Evolutionary conservation across 1,140 invertebrate genomes (phyloP), one percentile per base, ranked within the genome.

Genomic region (Caenorhabditis tropicalis): DNA sequence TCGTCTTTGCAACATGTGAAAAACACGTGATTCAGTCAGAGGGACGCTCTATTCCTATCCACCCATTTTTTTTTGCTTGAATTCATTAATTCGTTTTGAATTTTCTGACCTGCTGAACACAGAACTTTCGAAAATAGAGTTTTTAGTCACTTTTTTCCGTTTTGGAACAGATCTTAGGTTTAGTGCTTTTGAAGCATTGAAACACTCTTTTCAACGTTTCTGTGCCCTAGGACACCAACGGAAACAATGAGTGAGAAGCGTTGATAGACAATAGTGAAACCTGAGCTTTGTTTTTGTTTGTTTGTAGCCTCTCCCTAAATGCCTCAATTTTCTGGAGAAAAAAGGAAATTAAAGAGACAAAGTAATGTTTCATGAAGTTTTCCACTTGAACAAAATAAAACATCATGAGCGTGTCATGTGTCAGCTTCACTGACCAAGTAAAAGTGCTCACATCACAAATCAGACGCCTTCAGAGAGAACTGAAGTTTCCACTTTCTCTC

Each of bases 51-150:
- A 6, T 31, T 74, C n/a, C 29, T 36, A 21, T 7, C 10, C n/a
- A 74, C 36, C 15, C 65, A 74, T 74, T 74, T 74, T 74, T 74
- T 74, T 74, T 74, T 74, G 65, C 65, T 74, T 74, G 65, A 74
- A 46, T 74, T 74, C 65, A 74, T 74, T 74, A 74, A 74, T 74
- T 74, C 58, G 58, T 24, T 39, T 65, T 31, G 12, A 74, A 43
- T 74, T 74, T 74, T 31, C 27, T 74, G 65, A 46, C 9, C 65
- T 74, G 12, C 7, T 74, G 36, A 43, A 43, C 65, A 74, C 15
- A 19, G 16, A 33, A 36, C 4, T 19, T 24, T n/a, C 6, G 4
- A 36, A 19, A 65, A 65, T n/a, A 29, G 1, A 12, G 21, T n/a
- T n/a, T 51, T 46, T 4, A 51, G 49, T 51, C 4, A 27, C 5